Conservation (phyloP, 23 tunicate genomes). For the Trididemnum clinides region DNA sequence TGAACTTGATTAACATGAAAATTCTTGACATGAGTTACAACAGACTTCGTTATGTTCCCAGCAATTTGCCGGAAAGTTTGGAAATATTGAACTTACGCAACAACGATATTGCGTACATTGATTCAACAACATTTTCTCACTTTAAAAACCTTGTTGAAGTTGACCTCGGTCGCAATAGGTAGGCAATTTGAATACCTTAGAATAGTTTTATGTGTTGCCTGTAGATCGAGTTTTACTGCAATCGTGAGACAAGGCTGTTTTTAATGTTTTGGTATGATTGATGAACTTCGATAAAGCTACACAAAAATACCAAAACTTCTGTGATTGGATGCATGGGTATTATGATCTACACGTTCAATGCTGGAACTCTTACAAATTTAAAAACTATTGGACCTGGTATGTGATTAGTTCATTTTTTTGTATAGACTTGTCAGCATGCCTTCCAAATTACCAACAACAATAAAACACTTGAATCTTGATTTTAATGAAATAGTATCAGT, state of each 20-base stretch:
- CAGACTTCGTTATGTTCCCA: conserved; percentile 1
- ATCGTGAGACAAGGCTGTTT: too few relatives aligned
- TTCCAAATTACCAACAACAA: conserved; percentile 25
- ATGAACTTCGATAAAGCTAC: too few relatives aligned
- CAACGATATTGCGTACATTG: conserved; percentile 27
- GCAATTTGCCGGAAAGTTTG: conserved; percentile 18
- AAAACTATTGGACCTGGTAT: too few relatives aligned
- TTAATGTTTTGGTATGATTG: too few relatives aligned
- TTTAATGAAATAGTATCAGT: conserved; percentile 43
- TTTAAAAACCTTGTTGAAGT: background rate
- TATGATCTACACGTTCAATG: too few relatives aligned
- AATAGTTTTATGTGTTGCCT: background rate
- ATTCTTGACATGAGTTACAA: conserved; percentile 2
- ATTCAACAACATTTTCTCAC: background rate
- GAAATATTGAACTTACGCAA: background rate
- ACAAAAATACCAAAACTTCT: too few relatives aligned
- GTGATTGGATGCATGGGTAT: too few relatives aligned
- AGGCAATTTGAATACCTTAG: background rate
- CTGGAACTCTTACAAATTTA: too few relatives aligned
- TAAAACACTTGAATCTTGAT: background rate
- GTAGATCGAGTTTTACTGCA: too few relatives aligned
- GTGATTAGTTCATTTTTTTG: too few relatives aligned
- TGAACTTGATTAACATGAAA: conserved; percentile 13
- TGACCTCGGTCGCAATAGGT: conserved; percentile 26
- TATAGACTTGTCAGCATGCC: conserved; percentile 70